phyloP scores from a whole-genome alignment of 2,797 vertebrate species.

The Alectoris magna region DNA sequence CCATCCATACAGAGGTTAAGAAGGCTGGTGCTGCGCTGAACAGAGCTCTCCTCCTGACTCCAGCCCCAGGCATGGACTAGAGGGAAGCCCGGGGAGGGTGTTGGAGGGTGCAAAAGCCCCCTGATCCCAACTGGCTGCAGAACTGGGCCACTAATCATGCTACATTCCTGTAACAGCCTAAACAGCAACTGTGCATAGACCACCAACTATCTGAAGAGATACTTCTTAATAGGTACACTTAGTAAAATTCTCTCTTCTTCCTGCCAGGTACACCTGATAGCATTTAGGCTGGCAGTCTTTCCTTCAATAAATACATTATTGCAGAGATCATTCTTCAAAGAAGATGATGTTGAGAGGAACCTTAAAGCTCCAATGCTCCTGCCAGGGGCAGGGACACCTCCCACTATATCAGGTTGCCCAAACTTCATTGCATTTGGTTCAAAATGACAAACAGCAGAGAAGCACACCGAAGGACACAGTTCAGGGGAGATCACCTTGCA shows the following conservation, averaged over 20 bases:
- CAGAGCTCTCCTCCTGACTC: too few relatives aligned
- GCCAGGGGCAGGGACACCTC: neutral
- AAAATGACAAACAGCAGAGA: neutral
- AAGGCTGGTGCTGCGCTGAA: too few relatives aligned
- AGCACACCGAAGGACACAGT: neutral
- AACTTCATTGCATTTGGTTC: neutral
- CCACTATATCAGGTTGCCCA: neutral
- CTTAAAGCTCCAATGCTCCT: neutral
- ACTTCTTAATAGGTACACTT: neutral
- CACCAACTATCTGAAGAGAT: neutral
- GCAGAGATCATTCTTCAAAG: neutral
- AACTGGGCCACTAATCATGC: neutral
- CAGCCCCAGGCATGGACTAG: neutral
- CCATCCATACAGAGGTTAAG: neutral
- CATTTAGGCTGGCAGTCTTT: neutral
- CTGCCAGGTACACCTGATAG: neutral
- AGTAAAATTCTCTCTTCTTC: neutral
- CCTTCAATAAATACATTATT: neutral
- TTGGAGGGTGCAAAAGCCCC: rapidly evolving
- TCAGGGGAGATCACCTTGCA: neutral
- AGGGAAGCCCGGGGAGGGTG: rapidly evolving
- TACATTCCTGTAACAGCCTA: neutral
- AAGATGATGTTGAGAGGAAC: neutral
- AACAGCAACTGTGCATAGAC: neutral
- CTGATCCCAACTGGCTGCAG: rapidly evolving